Base-by-base conservation (phyloP, 2,797 vertebrate genomes). In the Ptychadena robeensis region DNA sequence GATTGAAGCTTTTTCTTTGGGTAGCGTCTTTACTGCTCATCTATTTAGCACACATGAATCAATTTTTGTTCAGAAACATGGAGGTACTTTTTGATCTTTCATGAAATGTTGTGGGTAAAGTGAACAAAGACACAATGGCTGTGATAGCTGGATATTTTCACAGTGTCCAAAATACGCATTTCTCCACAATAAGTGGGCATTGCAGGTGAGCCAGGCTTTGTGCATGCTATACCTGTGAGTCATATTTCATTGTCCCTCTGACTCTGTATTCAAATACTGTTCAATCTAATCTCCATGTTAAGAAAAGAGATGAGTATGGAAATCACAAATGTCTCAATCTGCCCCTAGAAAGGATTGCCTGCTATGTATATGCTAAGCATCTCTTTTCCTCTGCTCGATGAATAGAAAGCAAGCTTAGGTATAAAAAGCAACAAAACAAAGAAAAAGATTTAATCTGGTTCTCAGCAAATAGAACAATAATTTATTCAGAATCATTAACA, bases 401-500 rank as follows among this genome's bases (percentile, higher is more conserved):
- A 65, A 44, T 64, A 38, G 35, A 64, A 65, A 65, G 28, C 37
- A 8, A 15, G 57, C 31, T 10, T 35, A 40, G 9, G 27, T 30
- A n/a, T 28, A 31, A 28, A 38, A 44, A 44, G 8, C n/a, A 37
- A 22, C 14, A 28, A 74, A 37, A 65, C 37, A 76, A 65, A 65
- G 59, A 31, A 9, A 38, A 18, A 9, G 8, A 31, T 65, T 22
- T 65, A 65, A 65, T 28, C 61, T 65, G 59, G 9, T 40, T 25
- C 61, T n/a, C 12, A 2, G 61, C 57, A 76, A 65, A 65, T 32
- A 76, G 10, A 44, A 65, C 65, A 27, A 63, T 65, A 44, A 64
- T 72, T 66, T 44, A 63, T 65, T 70, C 66, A 70, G 44, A 80
- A 80, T 59, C 3, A 65, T 76, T 76, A 30, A 44, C 38, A 76